These are phyloP conservation scores for Pipistrellus nathusii DNA, from an alignment of 2,797 vertebrate species.

Conservation along the genomic window DNA sequence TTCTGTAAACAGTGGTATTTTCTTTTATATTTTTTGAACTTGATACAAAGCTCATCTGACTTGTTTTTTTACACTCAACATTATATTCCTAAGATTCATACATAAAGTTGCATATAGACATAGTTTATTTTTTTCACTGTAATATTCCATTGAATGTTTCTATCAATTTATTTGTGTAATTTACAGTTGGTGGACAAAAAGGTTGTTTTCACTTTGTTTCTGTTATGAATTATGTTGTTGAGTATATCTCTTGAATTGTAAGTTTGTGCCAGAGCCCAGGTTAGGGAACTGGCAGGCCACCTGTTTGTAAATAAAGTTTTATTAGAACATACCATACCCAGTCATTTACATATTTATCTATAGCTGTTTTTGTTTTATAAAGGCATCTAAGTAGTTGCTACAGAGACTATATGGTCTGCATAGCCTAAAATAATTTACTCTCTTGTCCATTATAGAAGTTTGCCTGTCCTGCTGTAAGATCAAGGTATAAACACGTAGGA, in stretches of 20 bases:
- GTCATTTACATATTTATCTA: not conserved
- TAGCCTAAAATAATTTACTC: not conserved
- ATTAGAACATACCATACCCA: not conserved
- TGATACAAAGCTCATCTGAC: not conserved
- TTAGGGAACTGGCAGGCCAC: not conserved
- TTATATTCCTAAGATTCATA: not conserved
- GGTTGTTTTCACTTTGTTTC: conserved; percentile 7
- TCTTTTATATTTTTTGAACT: conserved; percentile 18
- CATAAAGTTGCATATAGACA: not conserved
- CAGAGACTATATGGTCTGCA: not conserved
- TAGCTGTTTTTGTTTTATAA: not conserved
- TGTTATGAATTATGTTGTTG: not conserved
- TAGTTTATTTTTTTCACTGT: conserved; percentile 26
- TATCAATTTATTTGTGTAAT: conserved; percentile 34
- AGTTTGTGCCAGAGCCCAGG: not conserved
- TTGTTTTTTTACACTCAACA: conserved; percentile 16
- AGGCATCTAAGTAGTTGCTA: not conserved
- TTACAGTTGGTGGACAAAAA: conserved; percentile 8
- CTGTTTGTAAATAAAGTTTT: conserved; percentile 38
- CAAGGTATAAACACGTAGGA: not conserved
- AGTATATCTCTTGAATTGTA: not conserved
- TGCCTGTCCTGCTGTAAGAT: not conserved
- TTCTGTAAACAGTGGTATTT: conserved; percentile 9
- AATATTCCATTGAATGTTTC: not conserved
- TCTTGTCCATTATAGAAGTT: not conserved